These are phyloP conservation scores for Fabriciana adippe DNA, from an alignment of 2,888 invertebrate species.

Conservation along the genomic window DNA sequence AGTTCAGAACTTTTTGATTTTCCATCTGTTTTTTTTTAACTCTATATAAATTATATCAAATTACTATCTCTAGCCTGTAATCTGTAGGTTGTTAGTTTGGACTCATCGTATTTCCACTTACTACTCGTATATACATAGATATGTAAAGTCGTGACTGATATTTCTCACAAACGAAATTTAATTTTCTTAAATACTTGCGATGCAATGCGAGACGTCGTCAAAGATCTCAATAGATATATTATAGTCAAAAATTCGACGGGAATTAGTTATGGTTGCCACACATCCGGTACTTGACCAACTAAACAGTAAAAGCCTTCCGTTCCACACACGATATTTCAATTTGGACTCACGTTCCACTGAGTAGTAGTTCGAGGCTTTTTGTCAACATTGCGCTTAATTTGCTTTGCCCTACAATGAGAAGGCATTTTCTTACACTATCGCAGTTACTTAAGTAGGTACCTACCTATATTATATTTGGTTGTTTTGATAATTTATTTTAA, in stretches of 20 bases:
- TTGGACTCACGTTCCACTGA: conserved; percentile 55
- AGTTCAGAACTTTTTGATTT: too few relatives aligned
- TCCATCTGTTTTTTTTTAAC: too few relatives aligned
- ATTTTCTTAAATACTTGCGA: neutral
- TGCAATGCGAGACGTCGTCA: neutral
- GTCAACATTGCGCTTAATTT: conserved; percentile 72
- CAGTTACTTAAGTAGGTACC: neutral
- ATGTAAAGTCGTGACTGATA: neutral
- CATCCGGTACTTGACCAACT: conserved; percentile 72
- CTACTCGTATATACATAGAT: too few relatives aligned
- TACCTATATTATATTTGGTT: neutral
- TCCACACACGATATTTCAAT: conserved; percentile 75
- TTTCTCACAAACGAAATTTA: conserved; percentile 10
- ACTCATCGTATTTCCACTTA: too few relatives aligned
- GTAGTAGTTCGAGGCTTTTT: conserved; percentile 59
- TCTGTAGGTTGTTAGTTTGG: too few relatives aligned
- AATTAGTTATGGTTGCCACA: conserved; percentile 57
- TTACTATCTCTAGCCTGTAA: too few relatives aligned
- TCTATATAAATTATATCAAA: too few relatives aligned
- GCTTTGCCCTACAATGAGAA: conserved; percentile 54
- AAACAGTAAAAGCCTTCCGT: conserved; percentile 69
- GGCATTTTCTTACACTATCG: conserved; percentile 25
- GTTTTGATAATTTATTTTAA: neutral
- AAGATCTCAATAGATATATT: conserved; percentile 6
- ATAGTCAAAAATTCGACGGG: conserved; percentile 13